A percentile compares a stretch with the other conserved stretches of the same genome.
phyloP scores from a whole-genome alignment of 2,113 vertebrate genomes.

The Electrona antarctica region DNA sequence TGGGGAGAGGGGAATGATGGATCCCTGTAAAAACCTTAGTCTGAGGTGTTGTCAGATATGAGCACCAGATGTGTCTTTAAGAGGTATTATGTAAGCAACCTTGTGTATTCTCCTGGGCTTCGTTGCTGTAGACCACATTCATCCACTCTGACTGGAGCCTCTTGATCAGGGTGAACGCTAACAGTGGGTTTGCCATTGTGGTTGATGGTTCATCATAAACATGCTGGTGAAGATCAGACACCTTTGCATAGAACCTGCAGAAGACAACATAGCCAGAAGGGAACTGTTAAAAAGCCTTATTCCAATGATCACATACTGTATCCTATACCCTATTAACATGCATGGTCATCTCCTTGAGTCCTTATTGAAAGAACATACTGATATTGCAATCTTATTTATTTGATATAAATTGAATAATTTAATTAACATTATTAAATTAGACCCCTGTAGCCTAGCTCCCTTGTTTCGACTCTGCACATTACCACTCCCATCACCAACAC shows the following conservation, averaged over 20 bases:
- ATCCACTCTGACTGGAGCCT: conserved; percentile 90
- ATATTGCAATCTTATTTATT: too few relatives aligned
- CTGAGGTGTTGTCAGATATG: conserved; percentile 25
- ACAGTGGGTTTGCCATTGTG: conserved; percentile 85
- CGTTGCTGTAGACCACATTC: conserved; percentile 84
- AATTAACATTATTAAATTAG: too few relatives aligned
- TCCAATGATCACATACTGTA: too few relatives aligned
- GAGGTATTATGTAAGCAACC: conserved; percentile 69
- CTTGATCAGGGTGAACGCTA: conserved; percentile 92
- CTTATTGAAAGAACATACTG: too few relatives aligned
- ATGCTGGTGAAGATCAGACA: conserved; percentile 78
- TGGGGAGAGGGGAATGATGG: background rate
- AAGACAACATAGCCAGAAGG: conserved; percentile 17
- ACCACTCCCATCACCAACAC: too few relatives aligned
- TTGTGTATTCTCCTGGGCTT: conserved; percentile 82
- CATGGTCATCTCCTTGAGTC: too few relatives aligned
- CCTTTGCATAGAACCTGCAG: conserved; percentile 88
- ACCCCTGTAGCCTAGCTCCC: too few relatives aligned
- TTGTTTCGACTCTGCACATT: too few relatives aligned
- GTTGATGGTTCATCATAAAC: conserved; percentile 64
- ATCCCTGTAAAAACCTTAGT: background rate
- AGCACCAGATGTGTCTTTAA: conserved; percentile 52
- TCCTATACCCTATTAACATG: too few relatives aligned
- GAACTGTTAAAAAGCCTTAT: too few relatives aligned
- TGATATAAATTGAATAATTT: too few relatives aligned